phyloP scores from a whole-genome alignment of 2,888 invertebrate species.

The Hemaris fuciformis region DNA sequence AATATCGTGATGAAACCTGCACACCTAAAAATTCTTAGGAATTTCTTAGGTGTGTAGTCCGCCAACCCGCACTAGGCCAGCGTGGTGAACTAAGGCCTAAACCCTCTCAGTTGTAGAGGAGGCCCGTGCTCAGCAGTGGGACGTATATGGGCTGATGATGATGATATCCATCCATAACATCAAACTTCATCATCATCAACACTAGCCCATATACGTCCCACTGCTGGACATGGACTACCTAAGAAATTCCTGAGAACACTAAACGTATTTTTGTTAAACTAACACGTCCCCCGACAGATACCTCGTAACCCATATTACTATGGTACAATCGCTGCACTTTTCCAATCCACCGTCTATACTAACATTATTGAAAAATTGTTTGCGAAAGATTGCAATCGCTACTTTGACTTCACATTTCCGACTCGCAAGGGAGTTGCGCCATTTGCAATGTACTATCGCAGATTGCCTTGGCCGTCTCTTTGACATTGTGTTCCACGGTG shows the following conservation, averaged over 20 bases:
- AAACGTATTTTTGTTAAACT: conserved; percentile 2
- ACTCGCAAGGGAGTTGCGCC: conserved; percentile 35
- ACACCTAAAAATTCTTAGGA: too few relatives aligned
- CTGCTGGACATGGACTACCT: too few relatives aligned
- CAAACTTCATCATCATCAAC: too few relatives aligned
- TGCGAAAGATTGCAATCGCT: conserved; percentile 44
- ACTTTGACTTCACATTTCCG: conserved; percentile 41
- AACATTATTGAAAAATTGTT: conserved; percentile 51
- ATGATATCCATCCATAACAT: too few relatives aligned
- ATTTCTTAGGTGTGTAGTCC: too few relatives aligned
- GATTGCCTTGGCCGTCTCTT: conserved; percentile 47
- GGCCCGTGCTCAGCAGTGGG: too few relatives aligned
- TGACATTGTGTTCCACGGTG: conserved; percentile 44
- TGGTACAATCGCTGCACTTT: conserved; percentile 22
- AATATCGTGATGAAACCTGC: too few relatives aligned
- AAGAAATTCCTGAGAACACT: background rate
- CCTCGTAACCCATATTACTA: background rate
- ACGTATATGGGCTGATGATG: too few relatives aligned
- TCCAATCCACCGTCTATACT: conserved; percentile 36
- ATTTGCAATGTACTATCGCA: conserved; percentile 42
- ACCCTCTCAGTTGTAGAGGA: too few relatives aligned
- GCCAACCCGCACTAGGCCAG: too few relatives aligned
- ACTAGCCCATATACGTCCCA: too few relatives aligned
- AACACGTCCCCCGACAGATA: background rate
- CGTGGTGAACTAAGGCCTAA: too few relatives aligned